Conservation (phyloP, 2,113 vertebrate species). For the Otus sunia region DNA sequence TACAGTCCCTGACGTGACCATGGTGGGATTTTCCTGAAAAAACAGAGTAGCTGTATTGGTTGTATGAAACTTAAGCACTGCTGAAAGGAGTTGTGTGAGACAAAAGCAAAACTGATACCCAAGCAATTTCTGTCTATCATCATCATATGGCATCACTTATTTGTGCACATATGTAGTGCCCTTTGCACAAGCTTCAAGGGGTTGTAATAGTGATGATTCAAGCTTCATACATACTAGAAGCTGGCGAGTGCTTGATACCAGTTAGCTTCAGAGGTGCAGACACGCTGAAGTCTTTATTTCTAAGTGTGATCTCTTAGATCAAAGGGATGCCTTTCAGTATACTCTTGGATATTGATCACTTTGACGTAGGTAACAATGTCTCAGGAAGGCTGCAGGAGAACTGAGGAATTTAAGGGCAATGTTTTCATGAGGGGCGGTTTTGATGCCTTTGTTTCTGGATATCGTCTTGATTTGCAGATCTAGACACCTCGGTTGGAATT, state of each 20-base stretch:
- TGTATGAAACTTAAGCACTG: neutral
- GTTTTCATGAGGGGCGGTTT: neutral
- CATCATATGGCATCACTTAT: neutral
- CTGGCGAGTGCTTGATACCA: neutral
- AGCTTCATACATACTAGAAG: neutral
- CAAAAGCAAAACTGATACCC: neutral
- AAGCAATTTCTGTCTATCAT: neutral
- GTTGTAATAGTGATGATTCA: neutral
- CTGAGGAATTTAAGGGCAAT: neutral
- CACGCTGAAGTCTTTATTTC: neutral
- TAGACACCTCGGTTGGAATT: neutral
- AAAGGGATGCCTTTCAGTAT: neutral
- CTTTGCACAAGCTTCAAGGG: neutral
- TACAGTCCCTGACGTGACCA: neutral
- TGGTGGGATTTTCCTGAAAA: neutral
- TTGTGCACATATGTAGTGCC: accelerated
- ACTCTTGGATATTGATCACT: neutral
- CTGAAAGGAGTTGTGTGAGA: neutral
- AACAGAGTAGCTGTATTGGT: neutral
- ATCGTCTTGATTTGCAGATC: neutral
- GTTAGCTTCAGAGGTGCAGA: neutral
- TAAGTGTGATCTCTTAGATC: neutral
- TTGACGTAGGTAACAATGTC: neutral
- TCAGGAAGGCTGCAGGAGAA: neutral
- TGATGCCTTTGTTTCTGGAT: neutral